Conservation (phyloP, 2,113 vertebrate genomes). For the Colius striatus region DNA sequence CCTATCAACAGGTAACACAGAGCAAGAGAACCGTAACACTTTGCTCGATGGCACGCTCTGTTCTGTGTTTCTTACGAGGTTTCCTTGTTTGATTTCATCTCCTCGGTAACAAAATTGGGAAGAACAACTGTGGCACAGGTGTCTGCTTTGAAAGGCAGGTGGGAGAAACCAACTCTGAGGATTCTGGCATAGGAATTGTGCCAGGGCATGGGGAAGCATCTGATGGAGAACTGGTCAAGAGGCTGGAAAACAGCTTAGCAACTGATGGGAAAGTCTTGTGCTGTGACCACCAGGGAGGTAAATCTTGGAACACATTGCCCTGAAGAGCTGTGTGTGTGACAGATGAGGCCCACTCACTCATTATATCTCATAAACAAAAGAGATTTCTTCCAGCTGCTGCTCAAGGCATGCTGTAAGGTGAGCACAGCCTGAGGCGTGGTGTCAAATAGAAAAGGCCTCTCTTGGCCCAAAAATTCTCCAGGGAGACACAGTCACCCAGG, state of each 20-base stretch:
- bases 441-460: background rate
- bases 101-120: background rate
- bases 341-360: background rate
- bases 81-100: background rate
- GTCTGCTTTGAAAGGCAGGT: background rate
- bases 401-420: background rate
- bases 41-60: background rate
- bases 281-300: background rate
- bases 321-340: background rate
- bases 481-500: accelerated
- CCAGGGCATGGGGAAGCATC: background rate
- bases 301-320: background rate
- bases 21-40: background rate
- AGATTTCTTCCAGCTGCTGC: background rate
- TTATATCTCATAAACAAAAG: background rate
- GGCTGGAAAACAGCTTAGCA: background rate
- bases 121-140: background rate
- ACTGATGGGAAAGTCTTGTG: background rate
- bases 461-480: background rate
- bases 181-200: background rate
- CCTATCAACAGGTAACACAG: background rate
- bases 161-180: background rate
- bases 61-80: background rate
- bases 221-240: background rate
- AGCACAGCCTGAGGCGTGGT: background rate